Evolutionary conservation across 2,113 vertebrate genomes (phyloP).

Genomic region (Axis porcinus): DNA sequence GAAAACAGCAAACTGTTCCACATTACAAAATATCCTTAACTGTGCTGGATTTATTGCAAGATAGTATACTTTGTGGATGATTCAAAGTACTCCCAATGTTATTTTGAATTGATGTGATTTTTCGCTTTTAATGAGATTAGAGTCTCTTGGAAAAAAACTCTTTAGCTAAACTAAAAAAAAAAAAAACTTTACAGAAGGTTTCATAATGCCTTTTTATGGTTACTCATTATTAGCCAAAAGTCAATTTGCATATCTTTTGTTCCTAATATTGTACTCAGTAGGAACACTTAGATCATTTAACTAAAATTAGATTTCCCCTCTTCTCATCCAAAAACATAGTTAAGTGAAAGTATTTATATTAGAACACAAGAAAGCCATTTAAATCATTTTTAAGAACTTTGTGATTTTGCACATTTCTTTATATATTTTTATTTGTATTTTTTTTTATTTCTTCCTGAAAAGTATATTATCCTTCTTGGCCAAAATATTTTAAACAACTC

Average conservation of each 20-base stretch:
- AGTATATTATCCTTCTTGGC: not conserved
- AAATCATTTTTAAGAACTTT: not conserved
- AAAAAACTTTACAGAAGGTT: not conserved
- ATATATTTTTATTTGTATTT: not conserved
- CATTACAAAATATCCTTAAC: not conserved
- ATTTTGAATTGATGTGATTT: not conserved
- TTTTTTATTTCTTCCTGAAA: not conserved
- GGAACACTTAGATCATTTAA: constrained; percentile 2
- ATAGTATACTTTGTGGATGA: not conserved
- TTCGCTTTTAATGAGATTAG: not conserved
- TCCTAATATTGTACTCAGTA: not conserved
- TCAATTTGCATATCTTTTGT: not conserved
- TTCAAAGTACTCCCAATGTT: not conserved
- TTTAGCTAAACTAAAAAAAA: not conserved
- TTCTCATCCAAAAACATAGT: not conserved
- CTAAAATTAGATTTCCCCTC: not conserved
- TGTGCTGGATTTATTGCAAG: not conserved
- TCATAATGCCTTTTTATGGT: not conserved
- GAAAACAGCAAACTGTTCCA: constrained; percentile 17
- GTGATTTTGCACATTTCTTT: not conserved
- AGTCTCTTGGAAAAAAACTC: not conserved
- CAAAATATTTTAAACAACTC: constrained; percentile 3
- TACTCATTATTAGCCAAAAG: not conserved
- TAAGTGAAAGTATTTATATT: not conserved
- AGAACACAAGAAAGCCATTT: not conserved